Base-by-base conservation (phyloP, 1,140 invertebrate species). In the Kradibia gibbosae region DNA sequence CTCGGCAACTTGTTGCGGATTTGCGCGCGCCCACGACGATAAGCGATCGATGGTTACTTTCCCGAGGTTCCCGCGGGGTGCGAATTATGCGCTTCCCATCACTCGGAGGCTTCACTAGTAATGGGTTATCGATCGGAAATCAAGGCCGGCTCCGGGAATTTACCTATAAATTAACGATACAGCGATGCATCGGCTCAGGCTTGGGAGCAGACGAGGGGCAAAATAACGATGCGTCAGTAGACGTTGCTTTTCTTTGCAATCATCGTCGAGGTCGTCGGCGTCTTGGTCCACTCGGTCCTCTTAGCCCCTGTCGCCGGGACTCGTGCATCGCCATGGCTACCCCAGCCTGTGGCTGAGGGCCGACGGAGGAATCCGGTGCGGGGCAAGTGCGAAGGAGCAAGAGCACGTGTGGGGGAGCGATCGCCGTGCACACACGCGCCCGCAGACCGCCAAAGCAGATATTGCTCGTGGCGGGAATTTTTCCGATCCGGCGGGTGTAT, bases 1-100 rank as follows among this genome's bases (percentile, higher is more conserved):
- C 42, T 83, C 83, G 78, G 86, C 86, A 87, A 87, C 86, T 86
- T 86, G 86, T 87, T 87, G 86, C 86, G 82, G 85, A 81, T 74
- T 53, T 67, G 53, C 53, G 53, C 45, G 57, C 50, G 45, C 53
- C 31, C 53, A 25, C 67, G 45, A 13, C 13, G 65, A 82, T 67
- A 71, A 81, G 70, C 83, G 62, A 67, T 78, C 62, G 34, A 78
- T 83, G 39, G 48, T 48, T 71, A 36, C 57, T 39, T n/a, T n/a
- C 78, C 62, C 53, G 34, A 42, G 48, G 62, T n/a, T 17, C 57
- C 3, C 55, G 31, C 13, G 4, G 1, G 1, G 20, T n/a, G 3
- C 0, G 1, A 22, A 42, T 70, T n/a, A 42, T 34, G 22, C 62
- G 25, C n/a, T 50, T 60, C 57, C 57, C 25, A 4, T 1, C 22